phyloP scores from a whole-genome alignment of 2,113 vertebrate genomes.

The Strix aluco region DNA sequence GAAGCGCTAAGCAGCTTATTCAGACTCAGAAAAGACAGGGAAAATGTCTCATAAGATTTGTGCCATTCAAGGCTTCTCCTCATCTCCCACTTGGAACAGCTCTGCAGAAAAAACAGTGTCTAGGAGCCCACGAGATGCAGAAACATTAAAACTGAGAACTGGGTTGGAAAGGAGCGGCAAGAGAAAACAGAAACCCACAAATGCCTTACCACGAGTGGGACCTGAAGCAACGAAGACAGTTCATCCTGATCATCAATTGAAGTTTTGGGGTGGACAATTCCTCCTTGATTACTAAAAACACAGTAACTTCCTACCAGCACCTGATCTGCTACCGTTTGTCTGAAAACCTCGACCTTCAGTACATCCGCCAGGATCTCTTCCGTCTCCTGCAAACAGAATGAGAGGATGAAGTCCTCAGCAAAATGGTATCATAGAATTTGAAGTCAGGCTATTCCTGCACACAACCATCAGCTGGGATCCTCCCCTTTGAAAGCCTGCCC shows the following conservation, averaged over 20 bases:
- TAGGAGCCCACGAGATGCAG: not conserved
- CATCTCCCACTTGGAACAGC: not conserved
- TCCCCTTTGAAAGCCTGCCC: not conserved
- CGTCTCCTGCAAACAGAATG: conserved; percentile 82
- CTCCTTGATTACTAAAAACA: conserved; percentile 94
- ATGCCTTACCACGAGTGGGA: conserved; percentile 92
- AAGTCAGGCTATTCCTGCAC: not conserved
- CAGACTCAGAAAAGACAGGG: not conserved
- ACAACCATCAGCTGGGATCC: not conserved
- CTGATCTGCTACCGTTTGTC: conserved; percentile 95
- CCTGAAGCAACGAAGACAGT: conserved; percentile 93
- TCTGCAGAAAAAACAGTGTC: not conserved
- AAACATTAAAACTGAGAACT: not conserved
- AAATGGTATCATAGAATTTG: accelerated
- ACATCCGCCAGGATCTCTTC: conserved; percentile 96
- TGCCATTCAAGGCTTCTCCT: not conserved
- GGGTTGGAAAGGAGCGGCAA: not conserved
- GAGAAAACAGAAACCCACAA: not conserved
- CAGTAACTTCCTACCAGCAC: conserved; percentile 96
- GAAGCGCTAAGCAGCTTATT: not conserved
- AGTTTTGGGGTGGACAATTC: conserved; percentile 94
- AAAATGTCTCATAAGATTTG: not conserved
- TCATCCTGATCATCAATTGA: conserved; percentile 97
- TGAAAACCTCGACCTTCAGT: conserved; percentile 96
- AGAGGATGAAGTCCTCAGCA: not conserved